Evolutionary conservation across 2,888 invertebrate species (phyloP), one percentile per base, ranked within the genome.

Genomic region (Pseudococcus longispinus): DNA sequence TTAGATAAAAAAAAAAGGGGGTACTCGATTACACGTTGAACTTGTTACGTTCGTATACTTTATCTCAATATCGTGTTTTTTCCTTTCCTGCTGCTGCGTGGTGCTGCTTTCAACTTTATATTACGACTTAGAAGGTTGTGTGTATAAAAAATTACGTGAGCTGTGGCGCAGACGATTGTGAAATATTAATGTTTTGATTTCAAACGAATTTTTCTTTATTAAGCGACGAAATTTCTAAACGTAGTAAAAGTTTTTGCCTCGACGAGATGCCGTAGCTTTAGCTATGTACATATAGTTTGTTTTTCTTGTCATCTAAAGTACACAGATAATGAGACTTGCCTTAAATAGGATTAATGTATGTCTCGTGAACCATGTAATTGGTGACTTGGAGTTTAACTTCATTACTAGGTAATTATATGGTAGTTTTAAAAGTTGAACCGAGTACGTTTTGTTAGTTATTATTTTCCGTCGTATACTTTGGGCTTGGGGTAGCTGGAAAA

Each of bases 281-380:
- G 46, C 51, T 51, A 51, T 51, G 2, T n/a, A 55, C 15, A 20
- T 23, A 23, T 23, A 60, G 60, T 60, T 60, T 60, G 60, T 74
- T 74, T 32, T 74, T 74, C 32, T 74, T 74, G 74, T 74, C 32
- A 32, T 74, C 74, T 74, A 74, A 74, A 74, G 74, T 29, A 74
- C 18, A 60, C 15, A 74, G 74, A 74, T 74, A 74, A 74, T 74
- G 74, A 74, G 74, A 32, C 32, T 74, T n/a, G 74, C 74, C 32
- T 74, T 74, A 32, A 74, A 74, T 74, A 74, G 74, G 74, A 74
- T 74, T 74, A 74, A 74, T 74, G 74, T 74, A 32, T 74, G 74
- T 74, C 74, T 74, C 74, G 74, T 74, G 74, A 74, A 74, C 74
- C 74, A n/a, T 74, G 74, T 74, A 74, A 74, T 74, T 74, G 74